Evolutionary conservation across 2,113 vertebrate genomes (phyloP).

Genomic region (Proterorhinus semilunaris): DNA sequence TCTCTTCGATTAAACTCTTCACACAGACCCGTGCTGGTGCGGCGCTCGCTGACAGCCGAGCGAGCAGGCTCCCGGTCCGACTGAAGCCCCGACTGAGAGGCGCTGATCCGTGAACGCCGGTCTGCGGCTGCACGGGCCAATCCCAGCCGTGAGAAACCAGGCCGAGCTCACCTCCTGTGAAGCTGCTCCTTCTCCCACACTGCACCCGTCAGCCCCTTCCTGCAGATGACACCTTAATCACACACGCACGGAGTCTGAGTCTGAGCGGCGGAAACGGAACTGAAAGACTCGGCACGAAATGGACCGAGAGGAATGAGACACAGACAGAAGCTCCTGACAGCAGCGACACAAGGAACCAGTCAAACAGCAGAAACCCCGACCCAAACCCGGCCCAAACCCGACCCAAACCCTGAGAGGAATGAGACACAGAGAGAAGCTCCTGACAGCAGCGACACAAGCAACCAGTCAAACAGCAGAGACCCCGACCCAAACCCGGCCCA

Average conservation of each 20-base stretch:
- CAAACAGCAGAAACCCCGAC: no score
- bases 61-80: neutral
- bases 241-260: conserved; percentile 78
- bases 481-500: no score
- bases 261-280: conserved; percentile 72
- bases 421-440: no score
- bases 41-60: no score
- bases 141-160: conserved; percentile 93
- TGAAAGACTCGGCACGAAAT: neutral
- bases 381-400: no score
- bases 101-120: conserved; percentile 83
- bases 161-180: conserved; percentile 84
- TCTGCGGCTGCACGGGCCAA: conserved; percentile 77
- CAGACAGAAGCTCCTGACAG: neutral
- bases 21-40: no score
- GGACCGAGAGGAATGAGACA: conserved; percentile 78
- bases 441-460: no score
- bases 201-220: conserved; percentile 97
- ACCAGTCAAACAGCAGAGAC: no score
- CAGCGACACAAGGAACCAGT: neutral
- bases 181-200: conserved; percentile 98
- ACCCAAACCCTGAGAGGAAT: no score
- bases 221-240: conserved; percentile 96
- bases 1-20: neutral
- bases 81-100: neutral